Percentiles rank a stretch among this genome's conserved stretches.
These are phyloP conservation scores for Cynoglossus semilaevis DNA, from an alignment of 2,113 vertebrate species.

Conservation along the genomic window DNA sequence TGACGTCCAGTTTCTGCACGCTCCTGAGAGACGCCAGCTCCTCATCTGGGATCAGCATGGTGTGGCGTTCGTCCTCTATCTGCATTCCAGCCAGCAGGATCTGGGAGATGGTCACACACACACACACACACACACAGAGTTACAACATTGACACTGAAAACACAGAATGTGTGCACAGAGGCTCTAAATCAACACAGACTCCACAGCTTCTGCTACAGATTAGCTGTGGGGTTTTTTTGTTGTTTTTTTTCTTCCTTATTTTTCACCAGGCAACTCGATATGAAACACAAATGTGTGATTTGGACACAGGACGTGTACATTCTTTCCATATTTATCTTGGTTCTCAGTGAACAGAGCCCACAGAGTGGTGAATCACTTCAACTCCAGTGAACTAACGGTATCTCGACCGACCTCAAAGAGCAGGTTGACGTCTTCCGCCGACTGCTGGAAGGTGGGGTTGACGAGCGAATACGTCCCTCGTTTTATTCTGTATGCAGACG, in stretches of 20 bases:
- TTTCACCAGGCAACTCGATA: neutral
- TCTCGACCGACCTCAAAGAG: constrained; percentile 84
- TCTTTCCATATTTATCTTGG: neutral
- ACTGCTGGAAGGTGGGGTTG: constrained; percentile 84
- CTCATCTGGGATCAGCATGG: constrained; percentile 81
- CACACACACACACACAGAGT: neutral
- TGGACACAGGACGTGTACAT: neutral
- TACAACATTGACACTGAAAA: neutral
- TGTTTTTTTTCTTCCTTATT: neutral
- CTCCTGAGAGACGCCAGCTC: constrained; percentile 86
- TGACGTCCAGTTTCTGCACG: constrained; percentile 76
- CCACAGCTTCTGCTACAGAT: constrained; percentile 24
- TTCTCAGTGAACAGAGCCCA: neutral
- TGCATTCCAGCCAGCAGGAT: constrained; percentile 85
- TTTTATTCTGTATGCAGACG: constrained; percentile 81
- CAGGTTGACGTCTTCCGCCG: constrained; percentile 83
- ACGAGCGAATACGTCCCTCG: constrained; percentile 74
- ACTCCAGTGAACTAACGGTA: neutral
- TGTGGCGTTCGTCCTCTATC: constrained; percentile 69
- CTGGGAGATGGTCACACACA: constrained; percentile 58
- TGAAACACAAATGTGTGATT: neutral
- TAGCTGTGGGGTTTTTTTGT: constrained; percentile 1
- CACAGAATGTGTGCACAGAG: neutral
- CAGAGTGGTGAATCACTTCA: neutral
- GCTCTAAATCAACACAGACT: constrained; percentile 19